phyloP scores from a whole-genome alignment of 2,113 vertebrate species.

The Pterocles orientalis region DNA sequence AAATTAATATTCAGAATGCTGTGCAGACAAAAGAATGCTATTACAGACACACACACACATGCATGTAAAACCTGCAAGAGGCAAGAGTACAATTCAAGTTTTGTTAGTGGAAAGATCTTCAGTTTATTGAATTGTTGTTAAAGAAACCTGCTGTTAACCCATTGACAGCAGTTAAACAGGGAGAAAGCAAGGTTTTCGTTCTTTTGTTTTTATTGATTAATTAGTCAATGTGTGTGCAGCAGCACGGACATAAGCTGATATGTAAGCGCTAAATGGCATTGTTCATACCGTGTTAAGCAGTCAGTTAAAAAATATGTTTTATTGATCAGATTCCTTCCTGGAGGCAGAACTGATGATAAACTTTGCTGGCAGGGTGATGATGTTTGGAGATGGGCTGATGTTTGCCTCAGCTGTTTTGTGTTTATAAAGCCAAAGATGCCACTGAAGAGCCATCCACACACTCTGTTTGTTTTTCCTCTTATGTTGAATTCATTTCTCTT shows the following conservation, averaged over 20 bases:
- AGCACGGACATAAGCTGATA: not conserved
- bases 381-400: not conserved
- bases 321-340: conserved; percentile 36
- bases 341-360: conserved; percentile 2
- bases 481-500: not conserved
- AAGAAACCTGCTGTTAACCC: not conserved
- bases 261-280: not conserved
- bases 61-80: not conserved
- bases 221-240: conserved; percentile 4
- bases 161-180: not conserved
- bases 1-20: not conserved
- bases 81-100: not conserved
- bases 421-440: not conserved
- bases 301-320: conserved; percentile 44
- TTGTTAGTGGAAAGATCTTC: not conserved
- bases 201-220: conserved; percentile 25
- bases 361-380: not conserved
- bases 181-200: not conserved
- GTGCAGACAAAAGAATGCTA: not conserved
- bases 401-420: not conserved
- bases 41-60: not conserved
- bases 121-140: not conserved
- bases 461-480: not conserved
- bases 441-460: not conserved
- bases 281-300: conserved; percentile 32